These are phyloP conservation scores for Saturnia japonica DNA, from an alignment of 2,888 invertebrate genomes.

Conservation along the genomic window DNA sequence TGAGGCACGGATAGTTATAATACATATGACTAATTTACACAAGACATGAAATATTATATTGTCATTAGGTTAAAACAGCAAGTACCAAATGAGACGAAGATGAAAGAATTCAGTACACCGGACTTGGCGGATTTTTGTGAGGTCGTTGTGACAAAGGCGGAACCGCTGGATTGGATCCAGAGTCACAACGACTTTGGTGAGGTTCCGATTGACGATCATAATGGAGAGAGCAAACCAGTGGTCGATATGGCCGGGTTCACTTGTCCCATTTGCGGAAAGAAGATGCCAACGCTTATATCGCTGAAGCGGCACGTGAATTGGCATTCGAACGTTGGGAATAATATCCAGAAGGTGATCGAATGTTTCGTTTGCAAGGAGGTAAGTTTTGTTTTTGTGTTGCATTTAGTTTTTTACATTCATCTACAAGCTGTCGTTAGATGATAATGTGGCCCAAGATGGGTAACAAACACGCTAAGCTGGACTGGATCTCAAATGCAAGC, in stretches of 20 bases:
- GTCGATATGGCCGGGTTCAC: slow-evolving; percentile 67
- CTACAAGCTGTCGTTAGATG: too few species aligned
- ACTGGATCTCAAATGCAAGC: too few species aligned
- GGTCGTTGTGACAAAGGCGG: slow-evolving; percentile 80
- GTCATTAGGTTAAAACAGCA: slow-evolving; percentile 45
- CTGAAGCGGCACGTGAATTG: slow-evolving; percentile 74
- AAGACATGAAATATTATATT: background rate
- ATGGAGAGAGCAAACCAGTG: slow-evolving; percentile 47
- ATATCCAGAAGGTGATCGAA: slow-evolving; percentile 61
- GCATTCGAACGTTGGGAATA: slow-evolving; percentile 70
- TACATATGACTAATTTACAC: background rate
- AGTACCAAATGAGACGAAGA: slow-evolving; percentile 28
- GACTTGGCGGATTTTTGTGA: slow-evolving; percentile 80
- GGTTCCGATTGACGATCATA: slow-evolving; percentile 61
- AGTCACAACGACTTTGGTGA: slow-evolving; percentile 75
- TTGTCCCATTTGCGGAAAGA: slow-evolving; percentile 73
- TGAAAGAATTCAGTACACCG: slow-evolving; percentile 33
- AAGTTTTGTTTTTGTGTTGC: slow-evolving; percentile 23
- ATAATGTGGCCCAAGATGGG: too few species aligned
- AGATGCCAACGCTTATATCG: slow-evolving; percentile 68
- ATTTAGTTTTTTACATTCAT: background rate
- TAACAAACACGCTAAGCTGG: too few species aligned
- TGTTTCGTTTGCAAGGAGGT: slow-evolving; percentile 77
- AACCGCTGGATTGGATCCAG: slow-evolving; percentile 76
- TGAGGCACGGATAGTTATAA: background rate